A percentile compares a stretch with the other conserved stretches of the same genome.
Conservation (phyloP, 35 echinoderm and acorn worm species). For the Acanthaster planci region DNA sequence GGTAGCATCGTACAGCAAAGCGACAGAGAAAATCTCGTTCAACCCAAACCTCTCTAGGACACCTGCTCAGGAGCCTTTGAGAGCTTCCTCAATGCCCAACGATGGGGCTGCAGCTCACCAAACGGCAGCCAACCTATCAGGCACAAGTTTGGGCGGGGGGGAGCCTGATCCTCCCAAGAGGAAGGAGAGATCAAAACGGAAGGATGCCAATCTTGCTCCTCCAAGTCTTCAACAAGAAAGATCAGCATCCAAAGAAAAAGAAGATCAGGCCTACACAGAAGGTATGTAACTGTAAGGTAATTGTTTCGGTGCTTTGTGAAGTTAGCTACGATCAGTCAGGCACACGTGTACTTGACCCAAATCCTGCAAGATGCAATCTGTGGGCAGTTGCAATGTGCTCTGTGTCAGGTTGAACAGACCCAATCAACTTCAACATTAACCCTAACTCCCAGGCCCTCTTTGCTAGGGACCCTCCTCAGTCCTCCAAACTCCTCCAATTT, state of each 20-base stretch:
- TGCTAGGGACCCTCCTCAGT: too few relatives aligned
- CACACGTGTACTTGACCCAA: too few relatives aligned
- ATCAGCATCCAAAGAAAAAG: neutral
- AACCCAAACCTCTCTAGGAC: neutral
- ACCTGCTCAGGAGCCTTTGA: too few relatives aligned
- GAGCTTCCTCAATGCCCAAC: too few relatives aligned
- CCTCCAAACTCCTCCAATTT: too few relatives aligned
- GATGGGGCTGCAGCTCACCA: neutral
- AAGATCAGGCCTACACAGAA: conserved; percentile 34
- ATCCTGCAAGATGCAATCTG: too few relatives aligned
- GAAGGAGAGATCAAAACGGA: neutral
- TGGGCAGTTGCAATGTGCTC: too few relatives aligned
- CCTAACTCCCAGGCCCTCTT: too few relatives aligned
- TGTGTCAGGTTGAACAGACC: too few relatives aligned
- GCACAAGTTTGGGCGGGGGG: neutral
- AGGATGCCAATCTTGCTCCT: neutral
- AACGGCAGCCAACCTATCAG: neutral
- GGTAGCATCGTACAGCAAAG: conserved; percentile 14
- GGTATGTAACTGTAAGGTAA: neutral
- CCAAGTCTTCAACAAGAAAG: neutral
- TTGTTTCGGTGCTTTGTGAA: neutral
- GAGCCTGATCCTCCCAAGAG: neutral
- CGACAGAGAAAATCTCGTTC: neutral
- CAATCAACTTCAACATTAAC: too few relatives aligned
- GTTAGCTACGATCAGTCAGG: too few relatives aligned